phyloP scores from a whole-genome alignment of 2,888 invertebrate genomes.

The Lacanobia wlatinum region DNA sequence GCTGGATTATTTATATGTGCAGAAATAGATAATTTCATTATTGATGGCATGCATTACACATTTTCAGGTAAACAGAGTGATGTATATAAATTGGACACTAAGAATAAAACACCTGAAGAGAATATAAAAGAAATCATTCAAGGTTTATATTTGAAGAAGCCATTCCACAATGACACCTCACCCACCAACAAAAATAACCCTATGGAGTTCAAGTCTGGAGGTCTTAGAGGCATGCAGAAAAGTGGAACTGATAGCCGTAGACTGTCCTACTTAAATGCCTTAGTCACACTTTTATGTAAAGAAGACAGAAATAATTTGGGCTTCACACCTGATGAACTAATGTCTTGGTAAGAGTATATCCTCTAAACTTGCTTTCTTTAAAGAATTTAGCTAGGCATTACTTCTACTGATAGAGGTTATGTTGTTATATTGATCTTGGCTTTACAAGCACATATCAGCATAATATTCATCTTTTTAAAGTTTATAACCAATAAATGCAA shows the following conservation, averaged over 20 bases:
- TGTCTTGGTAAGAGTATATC: constrained; percentile 81
- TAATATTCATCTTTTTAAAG: neutral
- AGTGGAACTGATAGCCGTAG: constrained; percentile 94
- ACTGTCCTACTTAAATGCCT: constrained; percentile 96
- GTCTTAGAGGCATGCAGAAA: constrained; percentile 91
- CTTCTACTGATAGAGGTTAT: constrained; percentile 32
- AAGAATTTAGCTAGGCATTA: neutral
- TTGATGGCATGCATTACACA: constrained; percentile 44
- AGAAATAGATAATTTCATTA: constrained; percentile 21
- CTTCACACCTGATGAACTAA: constrained; percentile 95
- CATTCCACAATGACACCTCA: constrained; percentile 83
- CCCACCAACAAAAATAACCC: constrained; percentile 82
- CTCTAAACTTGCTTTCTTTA: neutral
- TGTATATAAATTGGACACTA: constrained; percentile 91
- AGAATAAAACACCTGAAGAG: constrained; percentile 91
- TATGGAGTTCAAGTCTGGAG: constrained; percentile 89
- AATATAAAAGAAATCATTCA: constrained; percentile 92
- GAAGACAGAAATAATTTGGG: constrained; percentile 92
- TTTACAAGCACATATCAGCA: no score
- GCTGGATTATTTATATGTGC: constrained; percentile 3
- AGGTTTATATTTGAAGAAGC: constrained; percentile 89
- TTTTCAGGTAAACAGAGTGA: constrained; percentile 91
- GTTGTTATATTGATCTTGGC: constrained; percentile 1
- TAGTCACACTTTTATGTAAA: constrained; percentile 94
- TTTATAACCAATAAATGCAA: neutral